These are phyloP conservation scores for Apodemia duryi DNA, from an alignment of 2,888 invertebrate genomes.

Conservation along the genomic window DNA sequence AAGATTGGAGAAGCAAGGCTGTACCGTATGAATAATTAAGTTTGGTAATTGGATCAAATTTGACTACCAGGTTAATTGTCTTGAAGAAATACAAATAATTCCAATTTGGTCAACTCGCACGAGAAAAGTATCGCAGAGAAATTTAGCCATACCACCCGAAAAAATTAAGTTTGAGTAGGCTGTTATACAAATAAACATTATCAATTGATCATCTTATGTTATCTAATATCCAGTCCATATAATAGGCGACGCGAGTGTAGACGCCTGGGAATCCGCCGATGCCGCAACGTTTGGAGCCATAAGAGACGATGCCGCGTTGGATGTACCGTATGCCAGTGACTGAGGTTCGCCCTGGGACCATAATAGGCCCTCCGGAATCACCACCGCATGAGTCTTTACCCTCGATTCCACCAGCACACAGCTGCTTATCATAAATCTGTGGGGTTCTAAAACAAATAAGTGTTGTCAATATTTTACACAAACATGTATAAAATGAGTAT, in stretches of 20 bases:
- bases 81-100: neutral
- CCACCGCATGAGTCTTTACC: slow-evolving; percentile 82
- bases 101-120: neutral
- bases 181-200: neutral
- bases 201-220: slow-evolving; percentile 44
- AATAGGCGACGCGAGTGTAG: slow-evolving; percentile 77
- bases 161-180: too few species aligned
- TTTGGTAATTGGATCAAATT: too few species aligned
- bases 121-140: too few species aligned
- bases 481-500: too few species aligned
- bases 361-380: slow-evolving; percentile 84
- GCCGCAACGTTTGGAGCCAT: slow-evolving; percentile 75
- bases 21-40: too few species aligned
- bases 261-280: slow-evolving; percentile 75
- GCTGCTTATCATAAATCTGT: slow-evolving; percentile 60
- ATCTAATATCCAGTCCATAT: slow-evolving; percentile 81
- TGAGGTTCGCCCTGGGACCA: slow-evolving; percentile 50
- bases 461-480: neutral
- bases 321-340: slow-evolving; percentile 64
- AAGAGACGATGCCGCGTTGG: slow-evolving; percentile 81
- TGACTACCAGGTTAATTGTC: too few species aligned
- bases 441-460: slow-evolving; percentile 36
- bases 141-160: too few species aligned
- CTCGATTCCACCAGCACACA: slow-evolving; percentile 75
- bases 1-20: too few species aligned